phyloP scores from a whole-genome alignment of 37 sponge, comb jelly and placozoan genomes.

The Geodia barretti region DNA sequence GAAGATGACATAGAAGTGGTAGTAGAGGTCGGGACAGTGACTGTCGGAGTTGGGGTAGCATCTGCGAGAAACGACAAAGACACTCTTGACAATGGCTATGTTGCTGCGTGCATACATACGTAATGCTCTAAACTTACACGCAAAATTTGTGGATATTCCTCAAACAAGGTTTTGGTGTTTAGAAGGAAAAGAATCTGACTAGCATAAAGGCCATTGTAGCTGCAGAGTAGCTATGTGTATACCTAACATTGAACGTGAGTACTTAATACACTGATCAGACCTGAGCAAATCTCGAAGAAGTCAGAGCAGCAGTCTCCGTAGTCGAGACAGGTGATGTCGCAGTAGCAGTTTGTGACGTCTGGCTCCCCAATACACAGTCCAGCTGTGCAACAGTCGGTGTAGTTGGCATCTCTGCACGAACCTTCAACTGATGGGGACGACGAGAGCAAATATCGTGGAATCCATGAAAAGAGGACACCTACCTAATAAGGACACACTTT shows the following conservation, averaged over 20 bases:
- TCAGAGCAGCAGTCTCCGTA: constrained; percentile 38
- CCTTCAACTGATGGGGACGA: constrained; percentile 15
- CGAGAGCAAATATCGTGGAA: too few relatives aligned
- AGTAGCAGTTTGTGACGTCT: constrained; percentile 5
- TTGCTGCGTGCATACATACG: not conserved
- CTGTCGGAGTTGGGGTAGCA: not conserved
- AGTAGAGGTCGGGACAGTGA: not conserved
- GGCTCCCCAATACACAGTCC: not conserved
- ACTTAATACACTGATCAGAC: too few relatives aligned
- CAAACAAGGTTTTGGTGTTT: not conserved
- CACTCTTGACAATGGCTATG: not conserved
- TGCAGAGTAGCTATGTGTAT: not conserved
- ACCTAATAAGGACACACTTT: too few relatives aligned
- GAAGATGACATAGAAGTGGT: not conserved
- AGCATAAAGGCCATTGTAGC: not conserved
- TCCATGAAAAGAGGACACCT: too few relatives aligned
- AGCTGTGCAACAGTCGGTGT: constrained; percentile 9
- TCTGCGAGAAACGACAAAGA: not conserved
- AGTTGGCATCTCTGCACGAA: constrained; percentile 15
- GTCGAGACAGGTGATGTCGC: constrained; percentile 12
- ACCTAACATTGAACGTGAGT: too few relatives aligned
- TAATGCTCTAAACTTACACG: not conserved
- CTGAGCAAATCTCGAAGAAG: constrained; percentile 2
- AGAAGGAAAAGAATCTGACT: not conserved
- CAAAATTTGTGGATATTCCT: too few relatives aligned